Conservation (phyloP, 1,140 invertebrate species). For the Drosophila guanche region DNA sequence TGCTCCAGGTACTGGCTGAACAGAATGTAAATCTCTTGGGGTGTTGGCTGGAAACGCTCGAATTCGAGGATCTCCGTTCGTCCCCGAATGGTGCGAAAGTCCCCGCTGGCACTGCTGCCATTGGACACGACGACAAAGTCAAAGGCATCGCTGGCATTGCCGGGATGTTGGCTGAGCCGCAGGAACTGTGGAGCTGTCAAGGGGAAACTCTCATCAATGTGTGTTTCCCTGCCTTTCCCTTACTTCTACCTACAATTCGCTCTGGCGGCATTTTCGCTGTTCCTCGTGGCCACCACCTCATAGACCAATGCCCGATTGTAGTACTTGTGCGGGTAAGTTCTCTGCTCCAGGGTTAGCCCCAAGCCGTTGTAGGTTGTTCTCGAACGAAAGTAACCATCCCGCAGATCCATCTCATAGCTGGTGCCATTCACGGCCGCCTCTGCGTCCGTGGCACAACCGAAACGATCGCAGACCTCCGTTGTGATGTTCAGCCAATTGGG, state of each 20-base stretch:
- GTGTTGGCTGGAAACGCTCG: conserved; percentile 83
- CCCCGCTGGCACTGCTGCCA: conserved; percentile 25
- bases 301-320: conserved; percentile 86
- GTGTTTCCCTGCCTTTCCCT: no score
- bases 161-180: conserved; percentile 38
- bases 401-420: conserved; percentile 68
- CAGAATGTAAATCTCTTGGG: conserved; percentile 66
- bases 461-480: conserved; percentile 43
- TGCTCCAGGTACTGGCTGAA: conserved; percentile 59
- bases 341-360: conserved; percentile 77
- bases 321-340: conserved; percentile 85
- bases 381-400: conserved; percentile 61
- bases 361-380: conserved; percentile 21
- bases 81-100: conserved; percentile 48
- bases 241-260: conserved; percentile 30
- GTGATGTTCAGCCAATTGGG: conserved; percentile 85
- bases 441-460: conserved; percentile 23
- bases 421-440: conserved; percentile 77
- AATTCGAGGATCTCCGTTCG: conserved; percentile 69
- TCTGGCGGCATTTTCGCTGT: background rate
- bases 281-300: conserved; percentile 81
- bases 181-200: conserved; percentile 45
- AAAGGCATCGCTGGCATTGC: conserved; percentile 52
- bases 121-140: conserved; percentile 45
- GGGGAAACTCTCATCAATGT: no score